These are phyloP conservation scores for Dastarcus helophoroides DNA, from an alignment of 2,888 invertebrate species.

Conservation along the genomic window DNA sequence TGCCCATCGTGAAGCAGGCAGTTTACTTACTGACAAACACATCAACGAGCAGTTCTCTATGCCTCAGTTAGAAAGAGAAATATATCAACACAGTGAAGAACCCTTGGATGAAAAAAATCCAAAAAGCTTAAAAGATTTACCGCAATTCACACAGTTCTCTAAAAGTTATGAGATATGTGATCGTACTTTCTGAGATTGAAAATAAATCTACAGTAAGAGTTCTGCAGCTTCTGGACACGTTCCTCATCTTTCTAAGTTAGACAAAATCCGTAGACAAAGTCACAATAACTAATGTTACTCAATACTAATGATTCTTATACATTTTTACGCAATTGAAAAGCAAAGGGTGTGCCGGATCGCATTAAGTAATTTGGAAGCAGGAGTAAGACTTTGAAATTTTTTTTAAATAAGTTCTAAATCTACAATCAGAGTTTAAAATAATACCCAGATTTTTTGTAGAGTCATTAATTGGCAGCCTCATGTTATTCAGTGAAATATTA, in stretches of 20 bases:
- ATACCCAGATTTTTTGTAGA: slow-evolving; percentile 6
- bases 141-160: too few relatives aligned
- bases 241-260: slow-evolving; percentile 1
- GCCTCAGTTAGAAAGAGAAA: too few relatives aligned
- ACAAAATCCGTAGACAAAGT: slow-evolving; percentile 5
- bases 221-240: slow-evolving; percentile 6
- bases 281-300: slow-evolving; percentile 5
- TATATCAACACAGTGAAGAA: too few relatives aligned
- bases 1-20: too few relatives aligned
- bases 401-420: slow-evolving; percentile 4
- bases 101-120: too few relatives aligned
- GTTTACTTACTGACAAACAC: too few relatives aligned
- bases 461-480: neutral
- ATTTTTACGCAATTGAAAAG: slow-evolving; percentile 9
- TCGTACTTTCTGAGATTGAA: slow-evolving; percentile 6
- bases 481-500: slow-evolving; percentile 5
- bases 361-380: slow-evolving; percentile 6
- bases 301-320: slow-evolving; percentile 6
- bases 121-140: too few relatives aligned
- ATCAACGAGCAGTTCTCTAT: too few relatives aligned
- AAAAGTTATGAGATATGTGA: too few relatives aligned
- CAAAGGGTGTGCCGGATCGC: slow-evolving; percentile 1
- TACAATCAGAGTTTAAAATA: slow-evolving; percentile 5
- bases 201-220: slow-evolving; percentile 7
- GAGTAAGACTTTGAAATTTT: neutral